Percentiles rank a stretch among this genome's conserved stretches.
Evolutionary conservation across 2,797 vertebrate species (phyloP).

Genomic region (Otolemur crassicaudatus): DNA sequence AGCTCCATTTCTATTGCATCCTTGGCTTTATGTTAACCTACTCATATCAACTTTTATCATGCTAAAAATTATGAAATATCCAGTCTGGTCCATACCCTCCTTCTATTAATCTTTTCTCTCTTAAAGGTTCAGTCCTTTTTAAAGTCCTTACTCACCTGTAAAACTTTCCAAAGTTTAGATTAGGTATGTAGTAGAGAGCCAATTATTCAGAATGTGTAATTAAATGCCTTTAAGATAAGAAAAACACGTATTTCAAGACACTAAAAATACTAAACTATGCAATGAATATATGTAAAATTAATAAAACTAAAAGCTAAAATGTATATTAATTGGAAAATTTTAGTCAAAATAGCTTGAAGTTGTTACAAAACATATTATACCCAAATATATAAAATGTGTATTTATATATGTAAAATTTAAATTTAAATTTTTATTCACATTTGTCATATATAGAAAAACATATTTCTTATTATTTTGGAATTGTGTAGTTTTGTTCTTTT

Average conservation of each 20-base stretch:
- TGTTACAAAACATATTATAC: not conserved
- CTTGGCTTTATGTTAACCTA: not conserved
- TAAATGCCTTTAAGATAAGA: not conserved
- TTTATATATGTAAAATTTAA: not conserved
- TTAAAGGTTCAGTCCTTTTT: not conserved
- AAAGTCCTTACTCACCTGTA: not conserved
- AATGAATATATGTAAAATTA: not conserved
- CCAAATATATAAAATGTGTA: not conserved
- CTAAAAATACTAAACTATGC: not conserved
- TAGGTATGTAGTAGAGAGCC: not conserved
- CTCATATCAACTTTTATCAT: not conserved
- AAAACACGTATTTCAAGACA: not conserved
- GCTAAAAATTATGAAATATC: not conserved
- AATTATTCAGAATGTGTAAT: not conserved
- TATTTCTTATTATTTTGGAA: not conserved
- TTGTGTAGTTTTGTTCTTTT: not conserved
- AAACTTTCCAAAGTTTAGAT: not conserved
- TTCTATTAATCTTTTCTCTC: not conserved
- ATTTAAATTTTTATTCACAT: not conserved
- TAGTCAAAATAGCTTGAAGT: not conserved
- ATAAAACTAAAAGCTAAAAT: not conserved
- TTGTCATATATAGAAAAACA: not conserved
- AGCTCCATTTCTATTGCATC: not conserved
- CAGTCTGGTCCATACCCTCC: not conserved
- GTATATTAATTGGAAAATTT: not conserved